Evolutionary conservation across 2,113 vertebrate species (phyloP), one percentile per base, ranked within the genome.

Genomic region (Phylloscopus trochiloides): DNA sequence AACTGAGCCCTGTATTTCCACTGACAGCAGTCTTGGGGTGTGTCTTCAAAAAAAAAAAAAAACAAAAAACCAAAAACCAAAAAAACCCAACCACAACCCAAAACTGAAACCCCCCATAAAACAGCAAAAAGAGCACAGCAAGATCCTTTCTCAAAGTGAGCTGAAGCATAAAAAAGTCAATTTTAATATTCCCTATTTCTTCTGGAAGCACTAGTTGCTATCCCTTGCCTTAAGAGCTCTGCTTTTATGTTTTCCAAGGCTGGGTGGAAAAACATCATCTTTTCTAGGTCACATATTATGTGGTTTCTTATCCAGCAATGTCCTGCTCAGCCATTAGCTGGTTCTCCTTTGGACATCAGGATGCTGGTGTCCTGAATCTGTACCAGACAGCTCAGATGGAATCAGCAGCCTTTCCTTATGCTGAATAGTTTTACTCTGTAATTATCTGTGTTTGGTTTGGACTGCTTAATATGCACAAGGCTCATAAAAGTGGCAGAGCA

Each of bases 251-350:
- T 92, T 96, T 90, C 86, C 51, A 55, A 58, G 48, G 24, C 86
- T 84, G 67, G 26, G 28, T 92, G 79, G 86, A 90, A 95, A 92
- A 93, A 26, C 65, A 54, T 50, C 3, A 1, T 71, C n/a, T 75
- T 94, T 94, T 92, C 62, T 92, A 94, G 75, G 72, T 93, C 72
- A 86, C 48, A 80, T 42, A 85, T 75, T n/a, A 38, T 83, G 63
- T 93, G 51, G 62, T 47, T 88, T 62, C 22, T 90, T 68, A 67
- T 58, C 80, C 89, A 83, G 34, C 40, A 54, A 5, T 16, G 71
- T 66, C 63, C 82, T 48, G 24, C 51, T 92, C 38, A 38, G 47
- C 0, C 21, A 58, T 34, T 21, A 88, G 22, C 31, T 65, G 4
- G 57, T 15, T 71, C 17, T 90, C 22, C 57, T 55, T 68, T 61